phyloP scores from a whole-genome alignment of 2,888 invertebrate genomes.

The Ormyrus rosae region DNA sequence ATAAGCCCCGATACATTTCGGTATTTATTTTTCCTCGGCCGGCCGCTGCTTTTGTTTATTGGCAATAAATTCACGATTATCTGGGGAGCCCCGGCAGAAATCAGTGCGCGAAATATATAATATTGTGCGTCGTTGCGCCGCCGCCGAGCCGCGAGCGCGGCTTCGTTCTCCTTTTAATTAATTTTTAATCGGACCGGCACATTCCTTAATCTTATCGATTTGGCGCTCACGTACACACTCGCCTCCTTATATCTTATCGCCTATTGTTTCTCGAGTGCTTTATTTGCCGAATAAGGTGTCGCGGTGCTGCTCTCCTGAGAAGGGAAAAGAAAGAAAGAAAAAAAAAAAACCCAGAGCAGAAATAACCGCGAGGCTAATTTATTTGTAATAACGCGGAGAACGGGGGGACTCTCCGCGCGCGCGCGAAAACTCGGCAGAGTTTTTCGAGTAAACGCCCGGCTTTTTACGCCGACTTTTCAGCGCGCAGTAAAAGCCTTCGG shows the following conservation, averaged over 20 bases:
- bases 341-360: not conserved
- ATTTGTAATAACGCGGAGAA: no score
- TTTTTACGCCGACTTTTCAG: no score
- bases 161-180: slow-evolving; percentile 24
- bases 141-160: no score
- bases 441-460: no score
- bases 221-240: slow-evolving; percentile 5
- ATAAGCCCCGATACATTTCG: not conserved
- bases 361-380: not conserved
- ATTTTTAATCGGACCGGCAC: slow-evolving; percentile 22
- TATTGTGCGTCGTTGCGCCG: no score
- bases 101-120: slow-evolving; percentile 2
- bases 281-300: slow-evolving; percentile 64
- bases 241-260: slow-evolving; percentile 69
- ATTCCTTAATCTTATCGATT: slow-evolving; percentile 45
- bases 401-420: no score
- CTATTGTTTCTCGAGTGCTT: slow-evolving; percentile 69
- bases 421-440: no score
- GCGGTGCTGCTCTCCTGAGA: not conserved
- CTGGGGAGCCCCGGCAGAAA: not conserved
- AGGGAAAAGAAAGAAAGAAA: not conserved
- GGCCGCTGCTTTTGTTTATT: not conserved
- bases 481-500: slow-evolving; percentile 25
- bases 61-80: not conserved
- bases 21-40: slow-evolving; percentile 20